phyloP scores from a whole-genome alignment of 2,888 invertebrate genomes.

The Limnephilus rhombicus region DNA sequence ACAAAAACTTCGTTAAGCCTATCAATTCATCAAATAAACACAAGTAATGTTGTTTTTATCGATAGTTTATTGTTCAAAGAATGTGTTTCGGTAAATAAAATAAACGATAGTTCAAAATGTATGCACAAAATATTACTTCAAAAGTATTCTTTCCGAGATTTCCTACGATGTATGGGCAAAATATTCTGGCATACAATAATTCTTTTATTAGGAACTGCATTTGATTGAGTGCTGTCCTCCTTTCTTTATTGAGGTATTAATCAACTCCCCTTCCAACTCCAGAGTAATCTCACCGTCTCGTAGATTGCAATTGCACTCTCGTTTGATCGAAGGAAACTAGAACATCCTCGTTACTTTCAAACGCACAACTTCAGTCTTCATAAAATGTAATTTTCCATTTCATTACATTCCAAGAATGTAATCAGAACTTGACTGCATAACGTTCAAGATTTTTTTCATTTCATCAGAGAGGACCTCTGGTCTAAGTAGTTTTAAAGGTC shows the following conservation, averaged over 20 bases:
- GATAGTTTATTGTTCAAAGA: too few species aligned
- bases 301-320: neutral
- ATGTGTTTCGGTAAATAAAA: too few species aligned
- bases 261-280: neutral
- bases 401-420: neutral
- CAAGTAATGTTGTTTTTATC: too few species aligned
- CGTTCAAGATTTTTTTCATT: neutral
- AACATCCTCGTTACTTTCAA: neutral
- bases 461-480: neutral
- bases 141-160: too few species aligned
- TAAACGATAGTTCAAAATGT: too few species aligned
- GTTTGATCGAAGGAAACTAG: neutral
- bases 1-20: too few species aligned
- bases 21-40: too few species aligned
- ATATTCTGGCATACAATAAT: neutral
- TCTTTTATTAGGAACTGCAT: neutral
- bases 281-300: neutral
- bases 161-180: too few species aligned
- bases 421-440: neutral
- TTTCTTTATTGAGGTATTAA: neutral
- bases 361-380: neutral
- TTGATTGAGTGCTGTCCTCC: neutral
- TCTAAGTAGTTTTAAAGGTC: neutral
- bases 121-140: too few species aligned
- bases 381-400: neutral